phyloP scores from a whole-genome alignment of 2,113 vertebrate species.

The Hippoglossus stenolepis region DNA sequence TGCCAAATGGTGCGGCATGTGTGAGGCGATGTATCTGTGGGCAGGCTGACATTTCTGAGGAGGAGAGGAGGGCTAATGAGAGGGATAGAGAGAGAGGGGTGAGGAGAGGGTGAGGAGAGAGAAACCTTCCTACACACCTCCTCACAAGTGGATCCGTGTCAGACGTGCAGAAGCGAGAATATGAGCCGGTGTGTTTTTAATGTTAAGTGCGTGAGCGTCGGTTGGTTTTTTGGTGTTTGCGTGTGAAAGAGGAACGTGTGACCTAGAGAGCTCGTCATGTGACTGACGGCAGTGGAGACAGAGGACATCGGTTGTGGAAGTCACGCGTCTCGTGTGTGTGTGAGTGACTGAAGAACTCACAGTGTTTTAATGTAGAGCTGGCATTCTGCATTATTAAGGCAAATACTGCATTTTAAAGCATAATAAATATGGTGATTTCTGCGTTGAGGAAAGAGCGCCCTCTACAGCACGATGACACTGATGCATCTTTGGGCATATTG shows the following conservation, averaged over 20 bases:
- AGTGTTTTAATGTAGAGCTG: background rate
- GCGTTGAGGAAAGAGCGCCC: too few species aligned
- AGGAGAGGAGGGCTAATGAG: background rate
- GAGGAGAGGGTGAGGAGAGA: background rate
- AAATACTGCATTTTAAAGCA: background rate
- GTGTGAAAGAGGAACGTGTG: background rate
- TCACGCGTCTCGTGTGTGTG: slow-evolving; percentile 2
- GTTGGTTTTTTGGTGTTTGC: background rate
- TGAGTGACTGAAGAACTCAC: background rate
- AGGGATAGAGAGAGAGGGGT: background rate
- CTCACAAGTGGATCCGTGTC: too few species aligned
- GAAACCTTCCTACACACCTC: too few species aligned
- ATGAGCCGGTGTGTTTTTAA: background rate
- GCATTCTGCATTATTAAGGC: background rate
- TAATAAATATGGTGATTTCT: background rate
- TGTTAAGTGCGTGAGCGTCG: background rate
- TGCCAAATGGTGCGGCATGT: slow-evolving; percentile 47
- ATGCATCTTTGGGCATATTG: too few species aligned
- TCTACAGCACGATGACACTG: too few species aligned
- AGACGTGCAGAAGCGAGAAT: background rate
- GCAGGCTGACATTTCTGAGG: slow-evolving; percentile 58
- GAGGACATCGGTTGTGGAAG: background rate
- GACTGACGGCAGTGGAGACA: slow-evolving; percentile 25
- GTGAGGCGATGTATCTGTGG: slow-evolving; percentile 24
- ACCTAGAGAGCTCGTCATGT: slow-evolving; percentile 19